Base-by-base conservation (phyloP, 2,888 invertebrate species). In the Pandemis heparana region DNA sequence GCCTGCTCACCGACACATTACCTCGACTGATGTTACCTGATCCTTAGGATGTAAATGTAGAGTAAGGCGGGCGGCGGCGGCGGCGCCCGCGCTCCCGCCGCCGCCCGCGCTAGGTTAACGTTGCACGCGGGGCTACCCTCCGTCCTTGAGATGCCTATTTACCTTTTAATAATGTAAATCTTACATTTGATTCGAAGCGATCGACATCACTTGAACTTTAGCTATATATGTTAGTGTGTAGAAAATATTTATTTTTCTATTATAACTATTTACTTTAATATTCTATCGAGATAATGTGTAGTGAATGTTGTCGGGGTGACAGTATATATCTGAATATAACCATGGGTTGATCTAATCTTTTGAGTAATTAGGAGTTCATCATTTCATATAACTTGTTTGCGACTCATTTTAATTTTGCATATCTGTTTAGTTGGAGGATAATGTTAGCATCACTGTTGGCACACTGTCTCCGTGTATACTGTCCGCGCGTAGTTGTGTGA, bases 201-300 rank as follows among this genome's bases (percentile, higher is more conserved):
- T 89, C 90, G 92, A 92, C 92, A 90, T 92, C 91, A 91, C 92
- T 92, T 91, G 89, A 91, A 92, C 90, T 89, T 91, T 93, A 93
- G 92, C 90, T 92, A 90, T 92, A 92, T 89, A 88, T 89, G 89
- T 92, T 94, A 94, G 93, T 92, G 90, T 89, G 92, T 94, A 94
- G 93, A 94, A 92, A 94, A 94, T 94, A 94, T 94, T 94, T 94
- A 94, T 94, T 94, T 94, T 94, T 94, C 92, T 94, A 94, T 86
- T 83, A 83, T 87, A 86, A 87, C 85, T 85, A 86, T 86, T 87
- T 91, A 91, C 91, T 91, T 89, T 90, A 87, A 92, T 92, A 92
- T 92, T 92, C 91, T 92, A 94, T 93, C 92, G 93, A 94, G 93
- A 93, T 93, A 92, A 92, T 92, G 93, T 93, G 92, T 92, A 94